phyloP scores from a whole-genome alignment of 2,888 invertebrate species.

The Arrhopalites spinosus region DNA sequence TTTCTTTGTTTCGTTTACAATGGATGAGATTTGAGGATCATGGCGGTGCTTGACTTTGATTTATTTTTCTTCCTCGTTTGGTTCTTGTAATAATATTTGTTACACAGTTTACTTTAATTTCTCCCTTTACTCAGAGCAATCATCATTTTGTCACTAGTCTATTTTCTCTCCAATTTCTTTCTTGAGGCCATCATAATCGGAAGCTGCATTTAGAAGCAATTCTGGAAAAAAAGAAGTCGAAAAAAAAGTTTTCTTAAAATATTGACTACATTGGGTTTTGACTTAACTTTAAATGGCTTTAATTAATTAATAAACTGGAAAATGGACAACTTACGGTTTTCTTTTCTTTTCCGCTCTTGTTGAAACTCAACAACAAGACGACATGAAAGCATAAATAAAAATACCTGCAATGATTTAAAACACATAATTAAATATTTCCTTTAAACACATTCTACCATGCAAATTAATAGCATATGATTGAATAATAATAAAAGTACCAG shows the following conservation, averaged over 20 bases:
- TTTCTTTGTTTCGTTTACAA: no score
- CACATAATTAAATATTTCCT: neutral
- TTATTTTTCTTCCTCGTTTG: neutral
- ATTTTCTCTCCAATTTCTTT: slow-evolving; percentile 61
- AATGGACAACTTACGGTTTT: no score
- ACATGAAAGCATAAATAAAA: slow-evolving; percentile 89
- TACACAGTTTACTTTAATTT: slow-evolving; percentile 48
- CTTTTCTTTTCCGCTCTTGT: slow-evolving; percentile 65
- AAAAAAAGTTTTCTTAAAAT: no score
- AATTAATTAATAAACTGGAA: no score
- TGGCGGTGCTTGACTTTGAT: no score
- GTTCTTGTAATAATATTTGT: neutral
- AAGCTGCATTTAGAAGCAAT: slow-evolving; percentile 57
- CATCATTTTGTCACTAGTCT: slow-evolving; percentile 59
- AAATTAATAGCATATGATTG: neutral
- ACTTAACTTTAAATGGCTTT: no score
- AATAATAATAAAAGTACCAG: slow-evolving; percentile 64
- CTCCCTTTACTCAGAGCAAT: no score
- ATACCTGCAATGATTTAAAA: slow-evolving; percentile 62
- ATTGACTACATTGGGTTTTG: no score
- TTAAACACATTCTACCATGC: neutral
- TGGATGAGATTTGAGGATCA: no score
- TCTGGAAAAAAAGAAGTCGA: no score
- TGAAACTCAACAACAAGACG: slow-evolving; percentile 82
- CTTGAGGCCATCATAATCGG: slow-evolving; percentile 31